phyloP scores from a whole-genome alignment of 1,140 invertebrate species.

The Latrodectus geometricus region DNA sequence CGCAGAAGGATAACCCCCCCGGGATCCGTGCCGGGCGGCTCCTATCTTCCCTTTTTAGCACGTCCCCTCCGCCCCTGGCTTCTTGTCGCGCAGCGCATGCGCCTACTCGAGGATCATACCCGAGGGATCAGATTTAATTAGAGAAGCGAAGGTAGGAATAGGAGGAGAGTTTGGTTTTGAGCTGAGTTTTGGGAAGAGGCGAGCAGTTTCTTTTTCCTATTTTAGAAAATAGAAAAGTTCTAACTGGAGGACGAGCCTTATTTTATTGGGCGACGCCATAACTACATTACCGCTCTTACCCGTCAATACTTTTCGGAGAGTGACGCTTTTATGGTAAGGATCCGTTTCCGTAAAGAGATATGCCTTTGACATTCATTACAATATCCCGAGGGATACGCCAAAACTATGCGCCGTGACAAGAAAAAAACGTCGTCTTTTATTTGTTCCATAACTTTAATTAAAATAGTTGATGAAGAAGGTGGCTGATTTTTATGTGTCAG shows the following conservation, averaged over 20 bases:
- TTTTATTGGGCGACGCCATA: constrained; percentile 14
- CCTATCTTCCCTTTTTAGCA: neutral
- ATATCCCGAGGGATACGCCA: too few relatives aligned
- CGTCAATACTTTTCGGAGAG: neutral
- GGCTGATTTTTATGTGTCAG: too few relatives aligned
- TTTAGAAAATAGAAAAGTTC: constrained; percentile 22
- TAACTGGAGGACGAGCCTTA: neutral
- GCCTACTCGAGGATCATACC: neutral
- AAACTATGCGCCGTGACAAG: too few relatives aligned
- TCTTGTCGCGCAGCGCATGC: constrained; percentile 18
- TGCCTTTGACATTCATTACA: too few relatives aligned
- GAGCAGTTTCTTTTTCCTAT: constrained; percentile 26
- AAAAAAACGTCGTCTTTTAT: too few relatives aligned
- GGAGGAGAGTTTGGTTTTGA: constrained; percentile 8
- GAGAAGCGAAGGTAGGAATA: constrained; percentile 32
- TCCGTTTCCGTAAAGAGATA: too few relatives aligned
- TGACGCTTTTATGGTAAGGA: too few relatives aligned
- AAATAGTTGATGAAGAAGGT: too few relatives aligned
- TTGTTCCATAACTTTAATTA: too few relatives aligned
- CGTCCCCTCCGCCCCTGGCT: neutral
- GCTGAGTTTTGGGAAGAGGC: neutral
- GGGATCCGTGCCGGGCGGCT: constrained; percentile 11
- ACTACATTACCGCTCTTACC: neutral
- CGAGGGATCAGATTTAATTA: constrained; percentile 53
- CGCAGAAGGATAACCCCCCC: constrained; percentile 43